phyloP scores from a whole-genome alignment of 2,888 invertebrate species.

The Malacosoma neustria region DNA sequence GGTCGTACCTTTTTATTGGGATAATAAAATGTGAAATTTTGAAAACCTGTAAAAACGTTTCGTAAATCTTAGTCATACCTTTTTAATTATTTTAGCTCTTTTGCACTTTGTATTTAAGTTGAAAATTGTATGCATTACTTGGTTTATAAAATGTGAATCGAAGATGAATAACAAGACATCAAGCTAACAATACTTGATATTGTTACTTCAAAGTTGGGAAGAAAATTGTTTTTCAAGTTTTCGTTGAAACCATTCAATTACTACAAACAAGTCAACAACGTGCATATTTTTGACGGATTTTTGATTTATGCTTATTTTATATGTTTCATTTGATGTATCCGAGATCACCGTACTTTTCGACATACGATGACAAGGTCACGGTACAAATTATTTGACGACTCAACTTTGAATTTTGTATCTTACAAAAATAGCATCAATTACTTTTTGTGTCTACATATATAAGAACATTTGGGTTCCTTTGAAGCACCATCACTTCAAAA shows the following conservation, averaged over 20 bases:
- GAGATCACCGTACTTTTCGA: too few relatives aligned
- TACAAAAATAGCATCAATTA: too few relatives aligned
- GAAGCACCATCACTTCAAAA: too few relatives aligned
- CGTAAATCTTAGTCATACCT: not conserved
- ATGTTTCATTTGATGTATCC: too few relatives aligned
- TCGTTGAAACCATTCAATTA: constrained; percentile 4
- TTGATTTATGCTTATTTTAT: too few relatives aligned
- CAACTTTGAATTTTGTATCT: too few relatives aligned
- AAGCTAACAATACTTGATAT: constrained; percentile 15
- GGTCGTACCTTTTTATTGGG: not conserved
- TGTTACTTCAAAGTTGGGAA: constrained; percentile 16
- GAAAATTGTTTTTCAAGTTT: constrained; percentile 20
- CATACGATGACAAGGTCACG: too few relatives aligned
- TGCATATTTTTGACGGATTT: not conserved
- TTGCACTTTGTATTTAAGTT: not conserved
- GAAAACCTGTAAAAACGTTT: not conserved
- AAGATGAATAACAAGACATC: constrained; percentile 4
- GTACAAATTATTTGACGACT: too few relatives aligned
- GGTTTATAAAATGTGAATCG: not conserved
- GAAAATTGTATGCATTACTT: not conserved
- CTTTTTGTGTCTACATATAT: too few relatives aligned
- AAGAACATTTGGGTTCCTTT: too few relatives aligned
- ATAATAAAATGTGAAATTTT: not conserved
- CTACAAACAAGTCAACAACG: not conserved
- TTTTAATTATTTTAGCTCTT: not conserved